Conservation (phyloP, 2,888 invertebrate genomes). For the Ophion costatus region DNA sequence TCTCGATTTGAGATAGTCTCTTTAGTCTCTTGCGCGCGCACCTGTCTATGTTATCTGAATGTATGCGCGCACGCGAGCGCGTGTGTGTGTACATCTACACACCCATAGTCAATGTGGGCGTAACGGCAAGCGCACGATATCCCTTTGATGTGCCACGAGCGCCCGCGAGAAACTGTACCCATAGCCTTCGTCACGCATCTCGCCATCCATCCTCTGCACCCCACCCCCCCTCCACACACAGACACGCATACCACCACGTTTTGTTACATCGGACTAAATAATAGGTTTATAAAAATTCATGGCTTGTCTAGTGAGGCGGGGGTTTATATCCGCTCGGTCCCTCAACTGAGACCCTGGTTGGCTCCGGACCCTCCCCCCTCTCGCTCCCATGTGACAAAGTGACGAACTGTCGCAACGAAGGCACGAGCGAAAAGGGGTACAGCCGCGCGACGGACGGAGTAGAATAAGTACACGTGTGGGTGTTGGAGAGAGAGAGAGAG, state of each 20-base stretch:
- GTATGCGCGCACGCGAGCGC: slow-evolving; percentile 50
- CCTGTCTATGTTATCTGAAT: slow-evolving; percentile 49
- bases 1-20: slow-evolving; percentile 39
- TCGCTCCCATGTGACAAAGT: slow-evolving; percentile 68
- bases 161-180: slow-evolving; percentile 38
- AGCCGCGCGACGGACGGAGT: not conserved
- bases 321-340: slow-evolving; percentile 69
- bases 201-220: slow-evolving; percentile 12
- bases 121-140: slow-evolving; percentile 70
- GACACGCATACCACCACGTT: slow-evolving; percentile 65
- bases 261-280: slow-evolving; percentile 81
- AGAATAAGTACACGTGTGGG: not conserved
- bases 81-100: slow-evolving; percentile 24
- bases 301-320: slow-evolving; percentile 71
- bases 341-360: slow-evolving; percentile 43
- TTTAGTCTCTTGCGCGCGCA: slow-evolving; percentile 2
- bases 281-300: slow-evolving; percentile 82
- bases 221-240: not conserved
- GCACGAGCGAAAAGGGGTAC: slow-evolving; percentile 50
- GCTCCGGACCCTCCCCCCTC: slow-evolving; percentile 22
- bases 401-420: slow-evolving; percentile 67
- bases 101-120: slow-evolving; percentile 57
- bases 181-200: slow-evolving; percentile 24
- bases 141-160: slow-evolving; percentile 79
- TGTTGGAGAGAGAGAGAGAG: slow-evolving; percentile 23